Base-by-base conservation (phyloP, 2,113 vertebrate genomes). In the Hipposideros armiger region DNA sequence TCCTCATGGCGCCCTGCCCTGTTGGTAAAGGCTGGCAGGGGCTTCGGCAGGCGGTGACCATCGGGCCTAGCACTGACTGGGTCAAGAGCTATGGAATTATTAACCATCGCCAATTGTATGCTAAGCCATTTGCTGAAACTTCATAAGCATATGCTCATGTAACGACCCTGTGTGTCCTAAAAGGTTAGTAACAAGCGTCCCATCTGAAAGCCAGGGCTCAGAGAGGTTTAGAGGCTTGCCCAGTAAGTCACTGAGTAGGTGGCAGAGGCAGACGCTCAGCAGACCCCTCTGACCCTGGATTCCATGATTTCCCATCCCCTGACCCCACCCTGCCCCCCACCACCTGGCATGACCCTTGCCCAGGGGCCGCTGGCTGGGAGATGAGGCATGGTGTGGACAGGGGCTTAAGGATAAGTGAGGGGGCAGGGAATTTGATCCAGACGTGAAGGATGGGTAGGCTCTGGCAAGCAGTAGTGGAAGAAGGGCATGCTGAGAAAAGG, bases 31-130 rank as follows among this genome's bases (percentile, higher is more conserved):
- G 19, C 84, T 40, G 22, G 11, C 15, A 9, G 47, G 36, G 28
- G 15, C 42, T 54, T 76, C 36, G 14, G 42, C 15, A 22, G 87
- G 7, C 7, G 15, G 1, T 22, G 72, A 22, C 1, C 17, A 2
- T 7, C 0, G 0, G 24, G 30, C 36, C n/a, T 32, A 3, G 19
- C 22, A 0, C 56, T 24, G 36, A 36, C 36, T 36, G 2, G 14
- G 72, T 36, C 47, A 45, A 1, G 22, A 82, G 22, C 76, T 15
- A 0, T 10, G 36, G 70, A 58, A 36, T 60, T 3, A 3, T 17
- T 10, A 15, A 5, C 26, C 56, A 17, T 5, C 1, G 0, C 8
- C n/a, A 20, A 13, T 1, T 3, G 24, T 4, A 4, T 11, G 67
- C 62, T 20, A 17, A 42, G 30, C 0, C 73, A 78, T n/a, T 8